Evolutionary conservation across 1,140 invertebrate genomes (phyloP), one percentile per base, ranked within the genome.

Genomic region (Drosophila parabipectinata): DNA sequence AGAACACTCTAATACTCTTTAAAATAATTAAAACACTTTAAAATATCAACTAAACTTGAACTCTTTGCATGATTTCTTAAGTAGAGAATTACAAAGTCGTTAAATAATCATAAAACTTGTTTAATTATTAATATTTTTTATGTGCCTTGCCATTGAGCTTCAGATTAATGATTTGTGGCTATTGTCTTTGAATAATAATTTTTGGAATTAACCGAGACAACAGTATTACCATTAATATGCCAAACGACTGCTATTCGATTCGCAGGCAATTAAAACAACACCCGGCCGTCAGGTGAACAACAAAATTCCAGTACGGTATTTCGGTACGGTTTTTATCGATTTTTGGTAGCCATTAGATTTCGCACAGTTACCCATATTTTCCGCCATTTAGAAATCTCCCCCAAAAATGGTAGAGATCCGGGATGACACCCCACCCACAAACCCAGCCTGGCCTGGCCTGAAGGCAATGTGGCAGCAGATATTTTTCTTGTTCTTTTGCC

Each of bases 291-390:
- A 67, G 66, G 66, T 67, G 62, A 55, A 48, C 39, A 32, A 18
- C 58, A 54, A 15, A n/a, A 44, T 12, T 44, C 51, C 15, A 14
- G 52, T 30, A 1, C 18, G 54, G 37, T 44, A 24, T 58, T 53
- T 7, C 61, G 37, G 48, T 7, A 26, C n/a, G 39, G 39, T 55
- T 67, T 79, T 88, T 88, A 88, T 88, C 82, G 83, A 88, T 88
- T 88, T 88, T 88, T 51, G 76, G 76, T 71, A 76, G 84, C 83
- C 83, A 88, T 88, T 88, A 88, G 81, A 83, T 89, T 87, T 88
- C 58, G 84, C 83, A 88, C 83, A 88, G 84, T 88, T 88, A 88
- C 83, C 83, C 83, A 88, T 89, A 88, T 88, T 88, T 88, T 77
- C 83, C 83, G 72, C 83, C 83, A 88, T 88, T 88, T 73, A 79